phyloP scores from a whole-genome alignment of 2,888 invertebrate species.

The Caenorhabditis sinica region DNA sequence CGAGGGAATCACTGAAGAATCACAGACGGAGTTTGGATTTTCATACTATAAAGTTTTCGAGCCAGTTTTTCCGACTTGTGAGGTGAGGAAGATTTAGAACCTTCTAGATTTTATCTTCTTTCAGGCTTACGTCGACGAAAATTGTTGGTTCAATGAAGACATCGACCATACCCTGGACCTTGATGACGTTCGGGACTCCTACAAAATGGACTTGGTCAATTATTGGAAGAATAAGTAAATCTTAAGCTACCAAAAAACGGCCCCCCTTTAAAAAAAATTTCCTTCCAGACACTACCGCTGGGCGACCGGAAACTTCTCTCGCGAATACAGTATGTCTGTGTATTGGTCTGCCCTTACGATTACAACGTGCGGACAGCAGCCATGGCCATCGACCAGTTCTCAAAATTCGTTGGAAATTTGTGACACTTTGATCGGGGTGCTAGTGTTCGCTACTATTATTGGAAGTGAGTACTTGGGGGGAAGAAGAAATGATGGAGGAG shows the following conservation, averaged over 20 bases:
- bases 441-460: conserved; percentile 82
- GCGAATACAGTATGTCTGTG: conserved; percentile 80
- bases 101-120: background rate
- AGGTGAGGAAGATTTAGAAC: conserved; percentile 32
- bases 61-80: conserved; percentile 75
- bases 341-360: conserved; percentile 82
- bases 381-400: conserved; percentile 79
- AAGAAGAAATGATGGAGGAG: background rate
- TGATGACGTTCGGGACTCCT: conserved; percentile 68
- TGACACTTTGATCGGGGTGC: conserved; percentile 80
- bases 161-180: conserved; percentile 57
- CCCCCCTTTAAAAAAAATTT: background rate
- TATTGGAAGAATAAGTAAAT: conserved; percentile 71
- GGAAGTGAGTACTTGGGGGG: conserved; percentile 73
- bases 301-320: conserved; percentile 77
- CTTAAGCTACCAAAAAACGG: background rate
- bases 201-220: conserved; percentile 63
- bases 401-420: conserved; percentile 81
- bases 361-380: conserved; percentile 82
- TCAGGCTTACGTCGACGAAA: conserved; percentile 47
- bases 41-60: conserved; percentile 79
- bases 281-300: conserved; percentile 61
- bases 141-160: conserved; percentile 65
- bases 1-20: conserved; percentile 76
- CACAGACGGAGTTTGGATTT: conserved; percentile 76